Percentiles rank a stretch among this genome's conserved stretches.
Evolutionary conservation across 2,888 invertebrate genomes (phyloP).

Genomic region (Dorcus parallelipipedus): DNA sequence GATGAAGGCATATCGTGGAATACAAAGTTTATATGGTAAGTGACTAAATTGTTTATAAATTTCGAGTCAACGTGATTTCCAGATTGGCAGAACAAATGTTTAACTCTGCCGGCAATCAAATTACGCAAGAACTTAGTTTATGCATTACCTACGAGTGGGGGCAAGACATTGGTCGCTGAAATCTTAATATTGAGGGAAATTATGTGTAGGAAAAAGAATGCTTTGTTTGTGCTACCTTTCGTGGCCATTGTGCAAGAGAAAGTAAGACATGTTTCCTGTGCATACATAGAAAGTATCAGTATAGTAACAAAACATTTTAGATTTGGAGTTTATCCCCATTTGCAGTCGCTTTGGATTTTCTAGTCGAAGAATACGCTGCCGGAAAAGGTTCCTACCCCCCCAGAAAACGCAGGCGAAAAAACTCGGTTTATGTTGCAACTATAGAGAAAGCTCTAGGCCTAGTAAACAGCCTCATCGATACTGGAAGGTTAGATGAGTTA

Average conservation of each 20-base stretch:
- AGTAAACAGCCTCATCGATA: conserved; percentile 80
- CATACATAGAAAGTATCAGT: too few relatives aligned
- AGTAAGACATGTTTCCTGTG: conserved; percentile 50
- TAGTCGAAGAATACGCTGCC: conserved; percentile 94
- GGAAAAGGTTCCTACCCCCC: conserved; percentile 83
- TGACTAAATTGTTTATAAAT: not conserved
- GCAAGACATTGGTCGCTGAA: conserved; percentile 96
- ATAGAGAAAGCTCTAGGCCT: conserved; percentile 91
- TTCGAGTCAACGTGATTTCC: conserved; percentile 30
- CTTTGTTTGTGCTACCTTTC: conserved; percentile 87
- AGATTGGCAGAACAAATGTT: conserved; percentile 96
- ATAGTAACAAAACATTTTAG: conserved; percentile 47
- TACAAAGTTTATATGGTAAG: conserved; percentile 76
- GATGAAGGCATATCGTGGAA: conserved; percentile 73
- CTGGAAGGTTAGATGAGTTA: conserved; percentile 68
- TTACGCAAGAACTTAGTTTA: conserved; percentile 81
- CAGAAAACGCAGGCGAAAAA: conserved; percentile 68
- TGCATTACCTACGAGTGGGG: conserved; percentile 93
- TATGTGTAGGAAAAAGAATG: conserved; percentile 75
- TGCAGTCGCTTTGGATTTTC: conserved; percentile 81
- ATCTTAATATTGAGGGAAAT: conserved; percentile 87
- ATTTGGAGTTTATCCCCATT: conserved; percentile 81
- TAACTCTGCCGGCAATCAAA: conserved; percentile 71
- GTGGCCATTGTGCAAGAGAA: conserved; percentile 98
- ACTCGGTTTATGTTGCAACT: conserved; percentile 85